Percentiles rank a stretch among this genome's conserved stretches.
These are phyloP conservation scores for Amblyjoppa proteus DNA, from an alignment of 2,888 invertebrate genomes.

Conservation along the genomic window DNA sequence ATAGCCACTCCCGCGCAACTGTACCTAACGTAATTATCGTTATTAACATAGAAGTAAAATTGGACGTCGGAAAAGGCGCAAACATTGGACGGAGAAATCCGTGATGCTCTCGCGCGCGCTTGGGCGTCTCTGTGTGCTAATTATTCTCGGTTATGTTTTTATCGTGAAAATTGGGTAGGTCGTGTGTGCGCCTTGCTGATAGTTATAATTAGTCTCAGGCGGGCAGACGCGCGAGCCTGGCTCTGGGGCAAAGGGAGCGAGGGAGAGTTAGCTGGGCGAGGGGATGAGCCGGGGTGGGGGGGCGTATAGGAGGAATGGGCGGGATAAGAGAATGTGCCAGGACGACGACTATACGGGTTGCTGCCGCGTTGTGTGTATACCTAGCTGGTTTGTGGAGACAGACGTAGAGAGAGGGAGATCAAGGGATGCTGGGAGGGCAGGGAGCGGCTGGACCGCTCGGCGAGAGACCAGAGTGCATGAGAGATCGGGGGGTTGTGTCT, in stretches of 20 bases:
- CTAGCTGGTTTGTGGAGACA: conserved; percentile 37
- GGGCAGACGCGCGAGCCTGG: background rate
- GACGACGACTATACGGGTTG: conserved; percentile 8
- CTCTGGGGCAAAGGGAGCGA: conserved; percentile 6
- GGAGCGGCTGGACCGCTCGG: conserved; percentile 52
- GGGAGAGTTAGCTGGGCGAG: background rate
- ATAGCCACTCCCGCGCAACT: conserved; percentile 11
- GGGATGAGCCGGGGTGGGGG: background rate
- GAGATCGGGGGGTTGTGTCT: conserved; percentile 72
- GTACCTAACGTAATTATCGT: conserved; percentile 47
- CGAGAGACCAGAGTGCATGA: conserved; percentile 43
- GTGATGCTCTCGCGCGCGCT: background rate
- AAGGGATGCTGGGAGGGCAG: conserved; percentile 37
- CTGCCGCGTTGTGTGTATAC: conserved; percentile 10
- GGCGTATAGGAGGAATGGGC: background rate
- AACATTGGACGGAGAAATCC: background rate
- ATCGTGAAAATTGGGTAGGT: conserved; percentile 24
- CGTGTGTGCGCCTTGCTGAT: conserved; percentile 34
- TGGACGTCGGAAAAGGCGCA: conserved; percentile 35
- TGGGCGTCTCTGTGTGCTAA: conserved; percentile 18
- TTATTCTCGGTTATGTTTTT: conserved; percentile 46
- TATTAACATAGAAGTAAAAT: conserved; percentile 59
- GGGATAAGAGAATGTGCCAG: conserved; percentile 30
- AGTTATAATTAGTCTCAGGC: conserved; percentile 45
- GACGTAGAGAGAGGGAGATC: conserved; percentile 1